Base-by-base conservation (phyloP, 2,888 invertebrate species). In the Drosophila paucipuncta region DNA sequence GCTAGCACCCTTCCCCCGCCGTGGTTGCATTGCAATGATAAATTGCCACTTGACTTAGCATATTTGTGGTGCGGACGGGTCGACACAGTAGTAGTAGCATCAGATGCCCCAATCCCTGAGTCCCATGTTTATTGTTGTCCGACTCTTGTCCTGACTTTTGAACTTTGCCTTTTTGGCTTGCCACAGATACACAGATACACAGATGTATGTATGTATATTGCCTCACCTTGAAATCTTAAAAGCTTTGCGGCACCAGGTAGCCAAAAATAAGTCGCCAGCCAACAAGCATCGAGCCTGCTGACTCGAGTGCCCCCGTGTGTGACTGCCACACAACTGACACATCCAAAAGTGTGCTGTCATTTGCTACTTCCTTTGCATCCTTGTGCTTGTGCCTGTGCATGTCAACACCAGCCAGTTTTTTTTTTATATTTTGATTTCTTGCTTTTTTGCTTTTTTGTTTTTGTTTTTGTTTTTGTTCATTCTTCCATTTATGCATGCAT, bases 21-120 rank as follows among this genome's bases (percentile, higher is more conserved):
- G 63, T 59, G 80, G 59, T 47, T 74, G 84, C 83, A 73, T 68
- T 63, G 75, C 68, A 80, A 79, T 90, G 90, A 87, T 89, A 89
- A 89, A 90, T 89, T 89, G 89, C 83, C 90, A 90, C 90, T 89
- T 90, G 89, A 90, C 89, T 90, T 87, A 89, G 90, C 83, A 87
- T 89, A 85, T 79, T 89, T 85, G 85, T 68, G 80, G 63, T 76
- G 73, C 59, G 80, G 53, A 66, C 57, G 71, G 76, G 68, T 84
- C 71, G 78, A 49, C 58, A 25, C 68, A 50, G 62, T 65, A 58
- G 62, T 65, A 58, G 60, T 63, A 54, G 28, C 37, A 37, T 39
- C 55, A 55, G 37, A 47, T 63, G 57, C 50, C 72, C 35, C 57
- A 66, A 39, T 69, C 68, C 50, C 61, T 50, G 62, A 59, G 73